Evolutionary conservation across 2,888 invertebrate genomes (phyloP).

Genomic region (Cerastis leucographa): DNA sequence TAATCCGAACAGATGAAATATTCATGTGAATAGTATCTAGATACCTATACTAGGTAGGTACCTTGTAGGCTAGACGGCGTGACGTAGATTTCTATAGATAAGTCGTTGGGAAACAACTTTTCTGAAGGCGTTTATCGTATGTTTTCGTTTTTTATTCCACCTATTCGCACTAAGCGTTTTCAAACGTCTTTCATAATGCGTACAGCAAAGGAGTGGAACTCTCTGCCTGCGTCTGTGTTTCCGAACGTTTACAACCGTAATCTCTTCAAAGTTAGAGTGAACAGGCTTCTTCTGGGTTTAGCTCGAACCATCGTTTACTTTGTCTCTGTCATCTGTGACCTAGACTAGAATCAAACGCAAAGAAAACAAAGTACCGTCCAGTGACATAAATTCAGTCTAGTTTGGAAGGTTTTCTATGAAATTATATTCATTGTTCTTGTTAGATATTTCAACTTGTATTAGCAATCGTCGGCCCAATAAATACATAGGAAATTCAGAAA

Average conservation of each 20-base stretch:
- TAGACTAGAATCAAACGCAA: too few species aligned
- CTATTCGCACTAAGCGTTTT: too few species aligned
- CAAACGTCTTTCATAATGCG: too few species aligned
- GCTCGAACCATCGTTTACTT: too few species aligned
- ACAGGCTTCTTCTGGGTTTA: too few species aligned
- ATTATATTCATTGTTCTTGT: neutral
- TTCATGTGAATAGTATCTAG: neutral
- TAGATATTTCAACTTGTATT: neutral
- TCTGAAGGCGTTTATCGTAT: neutral
- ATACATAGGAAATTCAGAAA: neutral
- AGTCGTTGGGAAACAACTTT: neutral
- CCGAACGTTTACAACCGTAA: too few species aligned
- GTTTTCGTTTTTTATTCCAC: too few species aligned
- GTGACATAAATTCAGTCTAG: neutral
- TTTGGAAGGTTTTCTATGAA: neutral
- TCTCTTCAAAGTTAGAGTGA: too few species aligned
- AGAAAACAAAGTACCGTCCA: neutral
- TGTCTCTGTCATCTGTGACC: too few species aligned
- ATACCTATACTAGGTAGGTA: neutral
- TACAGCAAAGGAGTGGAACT: too few species aligned
- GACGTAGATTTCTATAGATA: neutral
- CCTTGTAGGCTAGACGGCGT: neutral
- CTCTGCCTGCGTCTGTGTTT: too few species aligned
- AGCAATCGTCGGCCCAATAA: neutral
- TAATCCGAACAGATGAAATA: constrained; percentile 34